Evolutionary conservation across 2,888 invertebrate species (phyloP).

Genomic region (Octonoba sinensis): DNA sequence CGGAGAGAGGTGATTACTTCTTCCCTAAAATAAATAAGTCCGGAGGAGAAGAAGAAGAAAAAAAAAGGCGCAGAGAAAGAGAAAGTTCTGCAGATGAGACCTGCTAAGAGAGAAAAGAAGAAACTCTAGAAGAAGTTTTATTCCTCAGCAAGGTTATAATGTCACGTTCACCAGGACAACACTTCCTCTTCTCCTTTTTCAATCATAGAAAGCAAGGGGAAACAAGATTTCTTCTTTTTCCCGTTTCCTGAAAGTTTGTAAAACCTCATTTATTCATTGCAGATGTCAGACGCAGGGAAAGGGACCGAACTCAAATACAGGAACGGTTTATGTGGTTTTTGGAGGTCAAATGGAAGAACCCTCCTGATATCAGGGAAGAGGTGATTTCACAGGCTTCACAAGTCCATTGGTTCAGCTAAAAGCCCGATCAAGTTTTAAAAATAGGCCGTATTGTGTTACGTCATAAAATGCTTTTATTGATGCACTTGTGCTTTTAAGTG

Average conservation of each 20-base stretch:
- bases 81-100: neutral
- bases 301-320: constrained; percentile 35
- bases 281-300: constrained; percentile 17
- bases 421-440: constrained; percentile 31
- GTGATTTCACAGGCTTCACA: constrained; percentile 4
- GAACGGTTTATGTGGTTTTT: too few species aligned
- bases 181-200: constrained; percentile 33
- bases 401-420: neutral
- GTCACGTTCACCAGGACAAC: constrained; percentile 31
- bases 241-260: constrained; percentile 25
- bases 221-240: neutral
- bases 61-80: constrained; percentile 7
- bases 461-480: constrained; percentile 60
- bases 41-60: neutral
- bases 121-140: constrained; percentile 26
- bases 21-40: constrained; percentile 54
- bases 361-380: neutral
- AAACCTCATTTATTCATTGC: constrained; percentile 55
- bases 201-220: constrained; percentile 41
- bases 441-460: constrained; percentile 42
- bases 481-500: constrained; percentile 61
- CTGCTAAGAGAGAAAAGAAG: constrained; percentile 26
- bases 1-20: constrained; percentile 29
- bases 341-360: too few species aligned
- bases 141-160: constrained; percentile 35